These are phyloP conservation scores for Tromatobia lineatoria DNA, from an alignment of 2,888 invertebrate genomes.

Conservation along the genomic window DNA sequence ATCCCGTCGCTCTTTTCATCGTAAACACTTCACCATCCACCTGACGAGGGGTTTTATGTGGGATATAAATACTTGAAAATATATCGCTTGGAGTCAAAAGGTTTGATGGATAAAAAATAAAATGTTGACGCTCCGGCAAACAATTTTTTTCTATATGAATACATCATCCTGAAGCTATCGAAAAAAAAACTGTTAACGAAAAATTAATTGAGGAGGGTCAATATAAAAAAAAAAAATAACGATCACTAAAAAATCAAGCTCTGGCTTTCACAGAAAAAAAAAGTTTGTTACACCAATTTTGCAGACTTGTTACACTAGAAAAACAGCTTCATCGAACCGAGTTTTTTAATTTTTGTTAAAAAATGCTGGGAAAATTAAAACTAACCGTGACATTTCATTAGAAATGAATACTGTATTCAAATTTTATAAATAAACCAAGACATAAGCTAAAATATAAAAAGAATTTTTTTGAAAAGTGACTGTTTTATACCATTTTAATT, in stretches of 20 bases:
- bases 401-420: too few species aligned
- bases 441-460: too few species aligned
- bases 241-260: constrained; percentile 10
- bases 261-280: background rate
- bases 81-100: constrained; percentile 3
- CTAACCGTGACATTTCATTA: too few species aligned
- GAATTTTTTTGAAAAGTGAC: too few species aligned
- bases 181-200: background rate
- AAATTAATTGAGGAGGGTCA: background rate
- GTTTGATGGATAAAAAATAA: constrained; percentile 20
- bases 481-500: too few species aligned
- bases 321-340: too few species aligned
- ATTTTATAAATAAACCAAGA: too few species aligned
- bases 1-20: constrained; percentile 6
- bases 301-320: too few species aligned
- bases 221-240: background rate
- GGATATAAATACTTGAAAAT: background rate
- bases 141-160: constrained; percentile 16
- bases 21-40: constrained; percentile 19
- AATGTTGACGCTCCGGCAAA: background rate
- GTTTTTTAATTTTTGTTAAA: too few species aligned
- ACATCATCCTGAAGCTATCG: background rate
- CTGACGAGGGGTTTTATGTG: background rate
- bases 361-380: too few species aligned
- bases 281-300: too few species aligned